Base-by-base conservation (phyloP, 2,888 invertebrate species). In the Criorhina ranunculi region DNA sequence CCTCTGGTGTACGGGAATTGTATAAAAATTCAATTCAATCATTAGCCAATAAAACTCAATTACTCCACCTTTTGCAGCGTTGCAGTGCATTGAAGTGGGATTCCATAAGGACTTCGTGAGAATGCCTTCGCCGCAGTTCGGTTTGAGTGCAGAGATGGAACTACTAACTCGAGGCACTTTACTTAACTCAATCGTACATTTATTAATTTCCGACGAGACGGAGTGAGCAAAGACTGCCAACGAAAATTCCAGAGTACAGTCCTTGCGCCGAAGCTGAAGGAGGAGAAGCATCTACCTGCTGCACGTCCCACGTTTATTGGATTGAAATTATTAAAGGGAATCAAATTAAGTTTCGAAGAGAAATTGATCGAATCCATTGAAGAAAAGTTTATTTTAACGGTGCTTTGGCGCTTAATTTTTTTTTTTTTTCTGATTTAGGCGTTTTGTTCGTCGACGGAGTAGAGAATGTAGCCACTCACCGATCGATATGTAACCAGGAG, bases 1-100 rank as follows among this genome's bases (percentile, higher is more conserved):
- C 19, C 55, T 33, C 37, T 15, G 5, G 40, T n/a, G n/a, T 17
- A 19, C 40, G 7, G 12, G 40, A 46, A 17, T 57, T 37, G 19
- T 19, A 37, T 57, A 51, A 37, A 60, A 42, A 62, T 24, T 31
- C 31, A 33, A 59, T 62, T 42, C 40, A 60, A 72, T 72, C 60
- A 62, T 53, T 62, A 62, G 51, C 60, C 51, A 51, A 72, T 70
- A 12, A 42, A 72, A 72, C 62, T 42, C 40, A 53, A 62, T 62
- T 62, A 60, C 51, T 6, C 19, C 19, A 33, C 51, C 40, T 31
- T 42, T 46, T n/a, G n/a, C 31, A 29, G 5, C n/a, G 33, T 11
- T 11, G 44, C 17, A 46, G 29, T 46, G 33, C 29, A 33, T 5
- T 17, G 64, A 33, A 33, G 7, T 33, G 24, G 51, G 37, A 9